Conservation (phyloP, 2,888 invertebrate genomes). For the Schizotus pectinicornis region DNA sequence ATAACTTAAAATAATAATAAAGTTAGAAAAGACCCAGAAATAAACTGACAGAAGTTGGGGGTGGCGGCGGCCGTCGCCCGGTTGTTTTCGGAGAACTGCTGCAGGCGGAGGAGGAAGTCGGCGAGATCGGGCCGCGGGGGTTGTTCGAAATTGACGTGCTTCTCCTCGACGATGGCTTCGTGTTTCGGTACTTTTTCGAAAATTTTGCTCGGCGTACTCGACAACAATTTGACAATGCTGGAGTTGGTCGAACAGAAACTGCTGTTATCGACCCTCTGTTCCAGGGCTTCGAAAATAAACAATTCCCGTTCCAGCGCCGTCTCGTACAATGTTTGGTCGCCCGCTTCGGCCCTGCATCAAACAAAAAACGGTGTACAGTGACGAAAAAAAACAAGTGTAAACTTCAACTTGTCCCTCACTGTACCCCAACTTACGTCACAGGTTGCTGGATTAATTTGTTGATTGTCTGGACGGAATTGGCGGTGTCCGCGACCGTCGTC, state of each 20-base stretch:
- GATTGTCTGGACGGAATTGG: not conserved
- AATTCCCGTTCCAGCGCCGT: conserved; percentile 64
- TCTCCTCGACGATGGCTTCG: conserved; percentile 8
- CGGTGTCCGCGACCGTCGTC: conserved; percentile 34
- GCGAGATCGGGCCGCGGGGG: not conserved
- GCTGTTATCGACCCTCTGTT: conserved; percentile 75
- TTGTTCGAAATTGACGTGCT: conserved; percentile 16
- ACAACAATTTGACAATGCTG: conserved; percentile 50
- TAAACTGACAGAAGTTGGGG: too few relatives aligned
- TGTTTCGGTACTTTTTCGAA: not conserved
- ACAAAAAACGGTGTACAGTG: too few relatives aligned
- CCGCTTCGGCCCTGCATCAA: not conserved
- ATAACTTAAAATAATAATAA: not conserved
- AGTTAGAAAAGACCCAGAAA: not conserved
- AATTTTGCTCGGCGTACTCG: conserved; percentile 46
- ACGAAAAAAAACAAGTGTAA: too few relatives aligned
- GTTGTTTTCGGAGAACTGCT: not conserved
- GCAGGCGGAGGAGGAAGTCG: not conserved
- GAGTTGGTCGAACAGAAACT: conserved; percentile 67
- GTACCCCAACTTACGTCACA: not conserved
- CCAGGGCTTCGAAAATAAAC: conserved; percentile 78
- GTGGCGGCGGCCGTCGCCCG: too few relatives aligned
- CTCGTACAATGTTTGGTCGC: conserved; percentile 37
- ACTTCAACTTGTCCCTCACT: too few relatives aligned
- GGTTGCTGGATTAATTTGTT: not conserved